Evolutionary conservation across 2,113 vertebrate genomes (phyloP).

Genomic region (Phodopus roborovskii): DNA sequence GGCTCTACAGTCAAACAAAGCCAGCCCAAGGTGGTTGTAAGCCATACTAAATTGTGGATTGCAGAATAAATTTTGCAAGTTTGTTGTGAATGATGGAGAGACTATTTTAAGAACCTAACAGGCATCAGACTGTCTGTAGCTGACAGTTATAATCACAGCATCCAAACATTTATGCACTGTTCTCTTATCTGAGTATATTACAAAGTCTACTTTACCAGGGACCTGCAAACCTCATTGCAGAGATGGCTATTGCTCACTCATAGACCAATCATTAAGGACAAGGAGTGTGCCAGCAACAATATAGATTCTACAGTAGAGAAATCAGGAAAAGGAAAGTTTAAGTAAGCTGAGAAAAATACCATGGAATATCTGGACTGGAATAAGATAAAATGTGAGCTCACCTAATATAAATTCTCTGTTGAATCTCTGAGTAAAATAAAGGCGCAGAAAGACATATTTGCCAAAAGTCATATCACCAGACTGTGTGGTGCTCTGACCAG

Average conservation of each 20-base stretch:
- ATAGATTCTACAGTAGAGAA: background rate
- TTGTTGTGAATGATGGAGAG: background rate
- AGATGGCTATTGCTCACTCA: background rate
- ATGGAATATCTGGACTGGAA: background rate
- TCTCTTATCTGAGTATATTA: background rate
- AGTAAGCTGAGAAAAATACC: background rate
- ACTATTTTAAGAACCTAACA: background rate
- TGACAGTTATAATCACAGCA: background rate
- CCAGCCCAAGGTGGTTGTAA: background rate
- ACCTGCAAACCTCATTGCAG: background rate
- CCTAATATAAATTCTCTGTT: background rate
- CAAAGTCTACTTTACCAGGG: background rate
- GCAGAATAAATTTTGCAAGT: background rate
- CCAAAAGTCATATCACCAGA: background rate
- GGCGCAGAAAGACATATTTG: background rate
- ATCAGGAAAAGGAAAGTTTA: background rate
- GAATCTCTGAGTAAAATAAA: background rate
- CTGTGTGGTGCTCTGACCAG: background rate
- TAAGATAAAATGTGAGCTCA: background rate
- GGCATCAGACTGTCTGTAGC: background rate
- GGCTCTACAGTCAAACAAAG: background rate
- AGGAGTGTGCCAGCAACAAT: background rate
- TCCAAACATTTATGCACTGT: background rate
- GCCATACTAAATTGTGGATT: background rate
- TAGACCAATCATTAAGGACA: background rate